Conservation (phyloP, 2,888 invertebrate genomes). For the Drosophila recens region DNA sequence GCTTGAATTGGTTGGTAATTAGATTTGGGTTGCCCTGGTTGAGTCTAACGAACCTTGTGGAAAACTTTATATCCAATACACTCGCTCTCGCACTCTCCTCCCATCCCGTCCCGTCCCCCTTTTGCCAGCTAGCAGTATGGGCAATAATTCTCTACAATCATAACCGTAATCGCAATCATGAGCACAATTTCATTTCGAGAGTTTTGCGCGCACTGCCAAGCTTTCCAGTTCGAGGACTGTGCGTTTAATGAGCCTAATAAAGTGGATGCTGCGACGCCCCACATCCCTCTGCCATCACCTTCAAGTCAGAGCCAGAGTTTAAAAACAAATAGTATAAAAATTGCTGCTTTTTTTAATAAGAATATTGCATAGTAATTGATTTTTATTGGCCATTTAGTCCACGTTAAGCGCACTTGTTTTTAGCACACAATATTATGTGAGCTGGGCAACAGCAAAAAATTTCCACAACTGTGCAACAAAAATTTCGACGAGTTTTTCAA, state of each 20-base stretch:
- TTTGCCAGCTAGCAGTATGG: slow-evolving; percentile 5
- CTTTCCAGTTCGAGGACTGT: slow-evolving; percentile 43
- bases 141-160: slow-evolving; percentile 63
- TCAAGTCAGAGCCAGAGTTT: background rate
- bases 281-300: background rate
- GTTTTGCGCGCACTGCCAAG: slow-evolving; percentile 40
- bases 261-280: slow-evolving; percentile 40
- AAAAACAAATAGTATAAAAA: background rate
- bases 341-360: slow-evolving; percentile 35
- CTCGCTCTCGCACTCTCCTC: background rate
- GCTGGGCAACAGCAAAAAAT: background rate
- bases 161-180: slow-evolving; percentile 76
- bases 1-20: slow-evolving; percentile 52
- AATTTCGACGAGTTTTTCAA: slow-evolving; percentile 5
- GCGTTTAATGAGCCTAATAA: slow-evolving; percentile 74
- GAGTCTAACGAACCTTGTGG: slow-evolving; percentile 57
- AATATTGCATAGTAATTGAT: slow-evolving; percentile 70
- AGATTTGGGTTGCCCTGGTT: slow-evolving; percentile 49
- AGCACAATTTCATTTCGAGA: slow-evolving; percentile 76
- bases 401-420: background rate
- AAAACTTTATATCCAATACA: slow-evolving; percentile 47
- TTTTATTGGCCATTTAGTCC: slow-evolving; percentile 48
- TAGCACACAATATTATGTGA: background rate
- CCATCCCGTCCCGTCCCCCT: background rate
- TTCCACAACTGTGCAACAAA: slow-evolving; percentile 5